phyloP scores from a whole-genome alignment of 1,140 invertebrate species.

The Piezodorus guildinii region DNA sequence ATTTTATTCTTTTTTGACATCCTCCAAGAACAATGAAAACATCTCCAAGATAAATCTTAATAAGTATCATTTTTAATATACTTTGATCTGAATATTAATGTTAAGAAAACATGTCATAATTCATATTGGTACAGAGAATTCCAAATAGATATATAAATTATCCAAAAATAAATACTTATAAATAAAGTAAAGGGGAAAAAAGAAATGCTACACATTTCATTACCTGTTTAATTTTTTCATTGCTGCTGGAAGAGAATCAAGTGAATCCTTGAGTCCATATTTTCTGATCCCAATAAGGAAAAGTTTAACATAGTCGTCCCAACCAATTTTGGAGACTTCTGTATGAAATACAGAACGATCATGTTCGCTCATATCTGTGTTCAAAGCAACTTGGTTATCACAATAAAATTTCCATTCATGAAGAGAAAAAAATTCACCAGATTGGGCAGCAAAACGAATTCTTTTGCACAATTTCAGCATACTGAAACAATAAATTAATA shows the following conservation, averaged over 20 bases:
- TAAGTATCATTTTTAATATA: too few relatives aligned
- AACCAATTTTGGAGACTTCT: conserved; percentile 47
- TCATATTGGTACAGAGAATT: too few relatives aligned
- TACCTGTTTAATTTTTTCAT: conserved; percentile 51
- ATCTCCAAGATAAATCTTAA: too few relatives aligned
- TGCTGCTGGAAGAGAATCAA: conserved; percentile 48
- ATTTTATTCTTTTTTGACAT: too few relatives aligned
- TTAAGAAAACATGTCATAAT: too few relatives aligned
- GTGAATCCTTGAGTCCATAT: conserved; percentile 64
- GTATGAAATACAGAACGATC: conserved; percentile 50
- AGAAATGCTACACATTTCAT: not conserved
- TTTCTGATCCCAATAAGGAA: conserved; percentile 70
- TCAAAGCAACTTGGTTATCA: conserved; percentile 57
- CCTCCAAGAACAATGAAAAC: too few relatives aligned
- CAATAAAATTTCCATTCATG: conserved; percentile 77
- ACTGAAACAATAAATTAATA: conserved; percentile 38
- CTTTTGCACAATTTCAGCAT: conserved; percentile 74
- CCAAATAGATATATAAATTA: too few relatives aligned
- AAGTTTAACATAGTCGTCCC: conserved; percentile 53
- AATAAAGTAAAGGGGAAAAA: too few relatives aligned
- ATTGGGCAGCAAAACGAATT: conserved; percentile 61
- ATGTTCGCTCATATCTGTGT: conserved; percentile 43
- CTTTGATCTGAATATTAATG: too few relatives aligned
- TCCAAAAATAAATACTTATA: too few relatives aligned
- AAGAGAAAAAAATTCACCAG: conserved; percentile 76